Conservation (phyloP, 2,888 invertebrate species). For the Amphipoea oculea region DNA sequence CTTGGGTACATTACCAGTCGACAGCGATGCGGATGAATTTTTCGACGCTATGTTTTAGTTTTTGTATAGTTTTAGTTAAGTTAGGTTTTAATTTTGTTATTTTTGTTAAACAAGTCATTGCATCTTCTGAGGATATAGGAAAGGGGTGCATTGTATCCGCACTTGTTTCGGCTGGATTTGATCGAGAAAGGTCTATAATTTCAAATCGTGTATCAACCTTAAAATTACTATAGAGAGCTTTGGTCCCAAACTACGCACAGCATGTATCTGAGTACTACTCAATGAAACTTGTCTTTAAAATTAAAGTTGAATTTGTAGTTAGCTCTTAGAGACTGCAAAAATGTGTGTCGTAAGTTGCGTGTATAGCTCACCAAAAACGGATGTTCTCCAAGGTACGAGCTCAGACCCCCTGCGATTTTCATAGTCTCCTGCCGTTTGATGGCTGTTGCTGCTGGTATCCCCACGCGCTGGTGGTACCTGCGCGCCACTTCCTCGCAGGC, state of each 20-base stretch:
- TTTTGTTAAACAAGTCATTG: too few species aligned
- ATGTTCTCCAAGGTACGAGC: conserved; percentile 37
- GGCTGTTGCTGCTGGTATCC: conserved; percentile 39
- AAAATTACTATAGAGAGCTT: background rate
- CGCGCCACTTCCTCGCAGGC: conserved; percentile 21
- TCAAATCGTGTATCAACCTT: background rate
- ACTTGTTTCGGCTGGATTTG: too few species aligned
- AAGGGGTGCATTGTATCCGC: too few species aligned
- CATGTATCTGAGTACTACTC: background rate
- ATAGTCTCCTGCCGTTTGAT: conserved; percentile 29
- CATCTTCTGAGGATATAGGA: too few species aligned
- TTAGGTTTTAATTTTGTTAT: too few species aligned
- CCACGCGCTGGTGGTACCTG: conserved; percentile 44
- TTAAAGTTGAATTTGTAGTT: background rate
- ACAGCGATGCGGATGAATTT: too few species aligned
- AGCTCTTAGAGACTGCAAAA: background rate
- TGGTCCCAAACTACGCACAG: background rate
- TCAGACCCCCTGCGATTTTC: conserved; percentile 21
- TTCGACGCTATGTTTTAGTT: too few species aligned
- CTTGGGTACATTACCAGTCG: too few species aligned
- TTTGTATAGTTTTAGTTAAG: too few species aligned
- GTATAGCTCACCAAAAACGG: conserved; percentile 43
- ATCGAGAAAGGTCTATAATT: too few species aligned
- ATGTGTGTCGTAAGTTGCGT: background rate
- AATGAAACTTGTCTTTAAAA: background rate